Evolutionary conservation across 2,113 vertebrate genomes (phyloP).

Genomic region (Varanus komodoensis): DNA sequence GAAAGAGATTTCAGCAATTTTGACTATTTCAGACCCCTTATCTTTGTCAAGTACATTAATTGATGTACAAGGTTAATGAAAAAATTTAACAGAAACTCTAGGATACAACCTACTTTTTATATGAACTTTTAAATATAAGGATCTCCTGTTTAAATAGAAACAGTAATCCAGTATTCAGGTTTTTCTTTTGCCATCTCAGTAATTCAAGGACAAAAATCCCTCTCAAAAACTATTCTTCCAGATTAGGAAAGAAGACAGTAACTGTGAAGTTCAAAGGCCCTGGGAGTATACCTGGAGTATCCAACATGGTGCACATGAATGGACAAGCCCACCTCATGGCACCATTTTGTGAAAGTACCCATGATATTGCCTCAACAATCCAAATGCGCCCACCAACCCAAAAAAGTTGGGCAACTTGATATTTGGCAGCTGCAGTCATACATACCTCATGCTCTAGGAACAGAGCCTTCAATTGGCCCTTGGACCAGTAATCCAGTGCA

Average conservation of each 20-base stretch:
- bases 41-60: not conserved
- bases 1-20: not conserved
- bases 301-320: too few relatives aligned
- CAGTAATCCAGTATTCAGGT: not conserved
- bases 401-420: too few relatives aligned
- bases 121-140: not conserved
- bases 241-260: not conserved
- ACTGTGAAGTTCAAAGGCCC: not conserved
- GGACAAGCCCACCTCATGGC: too few relatives aligned
- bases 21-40: not conserved
- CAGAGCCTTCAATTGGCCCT: constrained; percentile 85
- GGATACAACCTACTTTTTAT: not conserved
- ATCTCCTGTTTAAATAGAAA: not conserved
- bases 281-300: not conserved
- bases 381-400: too few relatives aligned
- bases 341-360: too few relatives aligned
- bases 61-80: not conserved
- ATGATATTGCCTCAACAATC: too few relatives aligned
- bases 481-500: constrained; percentile 89
- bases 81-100: not conserved
- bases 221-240: not conserved
- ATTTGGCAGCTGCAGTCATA: not conserved
- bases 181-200: not conserved
- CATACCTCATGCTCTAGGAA: constrained; percentile 87
- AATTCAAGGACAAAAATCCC: not conserved